Conservation (phyloP, 1,140 invertebrate species). For the Melitaea cinxia region DNA sequence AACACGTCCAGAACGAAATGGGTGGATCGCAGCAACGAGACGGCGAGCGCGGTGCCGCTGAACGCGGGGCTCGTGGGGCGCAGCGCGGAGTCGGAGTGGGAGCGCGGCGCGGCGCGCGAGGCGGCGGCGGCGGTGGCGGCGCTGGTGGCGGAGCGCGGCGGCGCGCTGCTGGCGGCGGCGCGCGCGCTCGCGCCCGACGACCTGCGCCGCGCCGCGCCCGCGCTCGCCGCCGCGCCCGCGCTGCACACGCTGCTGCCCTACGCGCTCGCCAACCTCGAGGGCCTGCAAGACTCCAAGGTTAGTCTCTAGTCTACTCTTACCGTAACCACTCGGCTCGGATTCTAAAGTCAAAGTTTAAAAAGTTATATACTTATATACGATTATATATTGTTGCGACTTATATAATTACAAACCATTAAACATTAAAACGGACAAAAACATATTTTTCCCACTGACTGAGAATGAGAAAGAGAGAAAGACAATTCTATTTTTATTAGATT, state of each 20-base stretch:
- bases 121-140: constrained; percentile 20
- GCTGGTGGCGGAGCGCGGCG: constrained; percentile 20
- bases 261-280: constrained; percentile 64
- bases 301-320: too few relatives aligned
- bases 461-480: too few relatives aligned
- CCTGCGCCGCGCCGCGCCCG: constrained; percentile 48
- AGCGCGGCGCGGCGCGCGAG: constrained; percentile 15
- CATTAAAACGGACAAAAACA: too few relatives aligned
- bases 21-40: constrained; percentile 10
- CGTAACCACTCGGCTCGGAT: too few relatives aligned
- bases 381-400: too few relatives aligned
- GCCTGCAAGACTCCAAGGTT: constrained; percentile 73
- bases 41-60: background rate
- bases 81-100: constrained; percentile 13
- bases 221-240: constrained; percentile 41
- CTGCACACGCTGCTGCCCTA: constrained; percentile 66
- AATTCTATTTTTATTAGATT: too few relatives aligned
- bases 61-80: background rate
- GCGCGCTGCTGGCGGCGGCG: constrained; percentile 45
- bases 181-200: constrained; percentile 61
- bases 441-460: too few relatives aligned
- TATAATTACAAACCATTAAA: too few relatives aligned
- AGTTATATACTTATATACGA: too few relatives aligned
- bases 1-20: constrained; percentile 18
- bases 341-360: too few relatives aligned